Conservation (phyloP, 2,888 invertebrate species). For the Mellilla xanthometata region DNA sequence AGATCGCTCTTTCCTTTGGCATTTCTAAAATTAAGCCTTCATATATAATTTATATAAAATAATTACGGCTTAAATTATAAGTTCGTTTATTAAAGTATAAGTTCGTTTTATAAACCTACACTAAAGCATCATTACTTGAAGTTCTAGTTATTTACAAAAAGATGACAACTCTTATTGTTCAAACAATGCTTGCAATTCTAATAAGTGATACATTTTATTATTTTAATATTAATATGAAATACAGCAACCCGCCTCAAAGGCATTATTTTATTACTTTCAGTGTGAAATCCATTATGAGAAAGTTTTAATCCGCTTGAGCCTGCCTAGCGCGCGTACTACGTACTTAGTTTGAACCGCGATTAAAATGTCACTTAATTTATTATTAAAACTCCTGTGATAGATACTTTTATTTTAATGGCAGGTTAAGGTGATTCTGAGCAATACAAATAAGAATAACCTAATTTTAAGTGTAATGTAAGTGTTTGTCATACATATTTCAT, state of each 20-base stretch:
- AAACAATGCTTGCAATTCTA: no score
- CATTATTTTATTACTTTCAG: slow-evolving; percentile 40
- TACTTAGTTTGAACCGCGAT: slow-evolving; percentile 35
- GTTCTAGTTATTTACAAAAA: no score
- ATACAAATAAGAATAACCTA: no score
- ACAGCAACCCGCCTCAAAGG: slow-evolving; percentile 13
- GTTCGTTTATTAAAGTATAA: no score
- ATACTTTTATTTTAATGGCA: slow-evolving; percentile 18
- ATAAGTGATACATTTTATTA: background rate
- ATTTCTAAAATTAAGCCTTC: background rate
- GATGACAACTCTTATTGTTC: no score
- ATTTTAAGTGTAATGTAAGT: no score
- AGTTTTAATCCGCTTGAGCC: slow-evolving; percentile 44
- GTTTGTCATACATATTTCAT: no score
- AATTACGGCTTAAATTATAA: no score
- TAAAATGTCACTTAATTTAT: slow-evolving; percentile 41
- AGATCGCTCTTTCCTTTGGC: background rate
- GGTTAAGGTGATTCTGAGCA: no score
- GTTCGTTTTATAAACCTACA: no score
- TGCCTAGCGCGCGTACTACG: slow-evolving; percentile 30
- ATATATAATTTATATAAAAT: no score
- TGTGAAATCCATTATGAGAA: slow-evolving; percentile 44
- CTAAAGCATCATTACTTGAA: no score
- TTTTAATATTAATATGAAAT: slow-evolving; percentile 4
- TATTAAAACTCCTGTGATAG: slow-evolving; percentile 37